Evolutionary conservation across 2,113 vertebrate genomes (phyloP).

Genomic region (Columbina picui): DNA sequence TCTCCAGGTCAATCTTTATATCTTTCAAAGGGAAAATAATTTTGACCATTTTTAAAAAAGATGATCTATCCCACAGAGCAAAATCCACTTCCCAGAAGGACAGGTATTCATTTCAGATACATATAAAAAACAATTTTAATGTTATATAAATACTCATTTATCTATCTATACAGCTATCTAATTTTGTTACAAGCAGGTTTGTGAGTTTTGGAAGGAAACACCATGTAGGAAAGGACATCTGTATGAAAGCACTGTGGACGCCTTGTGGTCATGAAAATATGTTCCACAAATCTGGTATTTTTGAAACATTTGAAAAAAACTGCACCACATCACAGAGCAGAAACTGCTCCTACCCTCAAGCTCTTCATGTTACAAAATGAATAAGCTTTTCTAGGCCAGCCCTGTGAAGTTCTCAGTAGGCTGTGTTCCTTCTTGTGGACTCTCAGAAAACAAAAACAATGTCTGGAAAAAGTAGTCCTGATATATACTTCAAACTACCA

Average conservation of each 20-base stretch:
- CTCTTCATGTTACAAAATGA: neutral
- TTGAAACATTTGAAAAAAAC: neutral
- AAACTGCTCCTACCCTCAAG: neutral
- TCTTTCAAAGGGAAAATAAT: conserved; percentile 17
- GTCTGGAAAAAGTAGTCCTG: neutral
- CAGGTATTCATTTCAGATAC: neutral
- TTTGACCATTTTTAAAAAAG: neutral
- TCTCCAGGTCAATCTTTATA: neutral
- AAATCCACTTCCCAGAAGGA: neutral
- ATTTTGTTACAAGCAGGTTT: conserved; percentile 27
- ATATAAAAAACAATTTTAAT: neutral
- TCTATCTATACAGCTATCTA: neutral
- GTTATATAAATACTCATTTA: neutral
- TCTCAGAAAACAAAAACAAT: conserved; percentile 9
- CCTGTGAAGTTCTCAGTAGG: neutral
- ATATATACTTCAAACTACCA: neutral
- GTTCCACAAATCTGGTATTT: neutral
- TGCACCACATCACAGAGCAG: neutral
- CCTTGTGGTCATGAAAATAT: neutral
- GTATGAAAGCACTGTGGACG: neutral
- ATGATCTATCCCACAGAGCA: neutral
- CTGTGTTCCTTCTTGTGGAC: neutral
- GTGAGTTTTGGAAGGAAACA: conserved; percentile 6
- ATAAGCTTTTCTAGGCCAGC: neutral
- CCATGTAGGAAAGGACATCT: neutral